A percentile compares a stretch with the other conserved stretches of the same genome.
phyloP scores from a whole-genome alignment of 1,140 invertebrate genomes.

The Meteorus sp. region DNA sequence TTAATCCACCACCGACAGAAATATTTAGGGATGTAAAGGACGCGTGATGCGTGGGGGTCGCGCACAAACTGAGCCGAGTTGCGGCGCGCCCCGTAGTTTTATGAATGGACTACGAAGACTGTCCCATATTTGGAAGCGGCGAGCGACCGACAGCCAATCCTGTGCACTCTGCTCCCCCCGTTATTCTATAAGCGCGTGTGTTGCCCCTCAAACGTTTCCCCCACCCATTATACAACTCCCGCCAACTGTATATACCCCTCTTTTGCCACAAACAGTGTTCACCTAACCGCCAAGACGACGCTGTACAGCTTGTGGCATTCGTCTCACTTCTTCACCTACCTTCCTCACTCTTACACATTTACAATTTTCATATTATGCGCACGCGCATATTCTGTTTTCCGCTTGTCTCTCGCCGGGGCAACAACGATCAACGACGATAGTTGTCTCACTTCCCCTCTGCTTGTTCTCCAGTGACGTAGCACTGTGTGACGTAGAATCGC shows the following conservation, averaged over 20 bases:
- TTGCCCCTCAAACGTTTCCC: slow-evolving; percentile 28
- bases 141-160: slow-evolving; percentile 59
- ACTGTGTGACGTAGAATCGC: slow-evolving; percentile 30
- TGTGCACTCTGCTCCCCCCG: slow-evolving; percentile 39
- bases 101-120: slow-evolving; percentile 67
- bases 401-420: no score
- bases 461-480: slow-evolving; percentile 56
- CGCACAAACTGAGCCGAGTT: slow-evolving; percentile 57
- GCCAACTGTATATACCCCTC: no score
- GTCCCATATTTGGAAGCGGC: slow-evolving; percentile 64
- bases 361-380: no score
- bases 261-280: slow-evolving; percentile 12
- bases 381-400: no score
- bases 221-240: slow-evolving; percentile 7
- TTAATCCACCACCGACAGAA: no score
- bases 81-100: slow-evolving; percentile 62
- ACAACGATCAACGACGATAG: no score
- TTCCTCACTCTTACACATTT: no score
- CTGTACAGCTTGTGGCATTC: no score
- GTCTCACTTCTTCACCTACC: slow-evolving; percentile 17
- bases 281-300: slow-evolving; percentile 15
- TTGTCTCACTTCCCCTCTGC: background rate
- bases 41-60: slow-evolving; percentile 58
- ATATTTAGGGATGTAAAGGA: slow-evolving; percentile 38
- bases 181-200: slow-evolving; percentile 24